Evolutionary conservation across 2,797 vertebrate species (phyloP).

Genomic region (Selene dorsalis): DNA sequence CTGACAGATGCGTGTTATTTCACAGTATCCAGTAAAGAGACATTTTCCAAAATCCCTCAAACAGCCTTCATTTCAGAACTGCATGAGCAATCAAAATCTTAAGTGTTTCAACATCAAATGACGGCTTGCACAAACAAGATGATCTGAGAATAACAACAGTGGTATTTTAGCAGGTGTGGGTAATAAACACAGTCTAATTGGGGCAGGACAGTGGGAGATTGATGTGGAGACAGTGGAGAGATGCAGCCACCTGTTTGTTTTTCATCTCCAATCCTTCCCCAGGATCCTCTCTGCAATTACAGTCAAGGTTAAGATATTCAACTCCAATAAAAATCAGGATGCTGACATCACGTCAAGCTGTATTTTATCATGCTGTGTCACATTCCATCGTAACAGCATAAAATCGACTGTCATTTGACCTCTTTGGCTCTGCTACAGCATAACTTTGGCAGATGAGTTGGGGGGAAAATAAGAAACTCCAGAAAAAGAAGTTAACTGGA

Average conservation of each 20-base stretch:
- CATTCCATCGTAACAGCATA: conserved; percentile 50
- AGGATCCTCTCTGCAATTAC: conserved; percentile 57
- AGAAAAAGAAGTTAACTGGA: conserved; percentile 5
- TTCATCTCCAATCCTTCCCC: conserved; percentile 11
- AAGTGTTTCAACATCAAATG: conserved; percentile 40
- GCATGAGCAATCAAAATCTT: conserved; percentile 34
- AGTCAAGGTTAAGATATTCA: conserved; percentile 69
- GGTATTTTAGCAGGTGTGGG: conserved; percentile 54
- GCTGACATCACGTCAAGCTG: conserved; percentile 56
- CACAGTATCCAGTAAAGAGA: not conserved
- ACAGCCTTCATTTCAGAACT: conserved; percentile 18
- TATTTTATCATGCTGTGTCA: conserved; percentile 56
- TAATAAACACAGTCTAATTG: conserved; percentile 61
- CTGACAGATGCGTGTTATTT: too few relatives aligned
- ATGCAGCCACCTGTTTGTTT: conserved; percentile 70
- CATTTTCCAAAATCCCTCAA: not conserved
- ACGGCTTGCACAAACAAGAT: conserved; percentile 59
- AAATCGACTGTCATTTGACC: conserved; percentile 55
- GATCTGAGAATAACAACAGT: conserved; percentile 50
- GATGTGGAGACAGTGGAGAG: conserved; percentile 43
- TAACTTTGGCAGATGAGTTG: conserved; percentile 34
- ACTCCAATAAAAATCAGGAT: conserved; percentile 58
- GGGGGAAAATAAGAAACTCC: conserved; percentile 11
- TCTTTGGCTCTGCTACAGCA: conserved; percentile 19
- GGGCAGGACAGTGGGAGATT: conserved; percentile 58